Base-by-base conservation (phyloP, 2,797 vertebrate species). In the Liparis tanakae region DNA sequence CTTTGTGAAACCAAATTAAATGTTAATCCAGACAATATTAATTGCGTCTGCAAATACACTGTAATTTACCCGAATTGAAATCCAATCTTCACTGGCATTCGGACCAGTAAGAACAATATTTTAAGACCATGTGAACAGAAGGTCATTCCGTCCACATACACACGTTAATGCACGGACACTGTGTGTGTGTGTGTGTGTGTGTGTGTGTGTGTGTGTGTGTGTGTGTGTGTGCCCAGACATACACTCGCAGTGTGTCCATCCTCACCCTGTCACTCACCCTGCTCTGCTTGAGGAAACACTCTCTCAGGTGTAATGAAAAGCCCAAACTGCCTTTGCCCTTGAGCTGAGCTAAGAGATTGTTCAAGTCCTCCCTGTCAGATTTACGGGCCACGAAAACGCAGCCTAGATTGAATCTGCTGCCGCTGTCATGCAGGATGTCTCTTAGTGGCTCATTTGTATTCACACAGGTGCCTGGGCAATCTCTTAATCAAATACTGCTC, bases 401-500 rank as follows among this genome's bases (percentile, higher is more conserved):
- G 57, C 7, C 57, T 51, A 82, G 89, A 88, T 87, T 84, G 66
- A 87, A 87, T 86, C 77, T 72, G 79, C 34, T 33, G 60, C 72
- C 8, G 22, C 81, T 82, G 86, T 85, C 85, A 71, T 17, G 61
- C 80, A 59, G 75, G 59, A 74, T 69, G 76, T 82, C 81, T 80
- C 70, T 74, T 64, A 76, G 78, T 67, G 43, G 6, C 70, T 46
- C 76, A 84, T 92, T 89, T 87, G 87, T 90, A 89, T 92, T 91
- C 88, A 87, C 66, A 56, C 78, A 61, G 85, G 78, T 71, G 67
- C 80, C 74, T 67, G 81, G 59, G 74, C 82, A 80, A 87, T 88
- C 88, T 86, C 85, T 85, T 90, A 78, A 86, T 91, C 85, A 89
- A 90, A 90, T 81, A 88, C 56, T 46, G 60, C 84, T 90, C 86